Evolutionary conservation across 35 echinoderm and acorn worm genomes (phyloP), one percentile per base, ranked within the genome.

Genomic region (Apostichopus californicus): DNA sequence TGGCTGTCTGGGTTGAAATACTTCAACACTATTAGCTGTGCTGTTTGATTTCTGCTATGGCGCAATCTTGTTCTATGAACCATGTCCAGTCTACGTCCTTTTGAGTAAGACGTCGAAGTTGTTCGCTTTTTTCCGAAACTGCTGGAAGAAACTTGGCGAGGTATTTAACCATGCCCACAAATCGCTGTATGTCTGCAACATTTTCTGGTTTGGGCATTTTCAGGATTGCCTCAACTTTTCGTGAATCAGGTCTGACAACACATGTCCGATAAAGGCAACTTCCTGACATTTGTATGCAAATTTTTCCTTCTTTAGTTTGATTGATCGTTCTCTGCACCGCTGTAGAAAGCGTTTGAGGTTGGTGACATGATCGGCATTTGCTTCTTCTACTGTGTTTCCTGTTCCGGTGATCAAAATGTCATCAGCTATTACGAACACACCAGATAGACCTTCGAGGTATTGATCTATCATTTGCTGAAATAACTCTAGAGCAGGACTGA

Each of bases 231-330:
- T 78, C 81, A 15, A 94, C 24, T 64, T 96, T 96, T 6, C 58
- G 68, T 2, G 90, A 88, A 56, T 96, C 95, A 65, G 90, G 55
- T 57, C 71, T 91, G 9, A 96, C 26, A 60, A 60, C 57, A 60
- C 57, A 60, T 60, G 57, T 8, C 57, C 57, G 11, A 60, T 60
- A 60, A 60, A 60, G 11, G 6, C 11, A 60, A 60, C 57, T 60
- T 92, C 77, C 13, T 91, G 3, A 87, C 77, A 58, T 26, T 98
- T 91, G 88, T 64, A 93, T 13, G 93, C 86, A 22, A 91, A 85
- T 57, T 98, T 98, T 5, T 95, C 92, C 7, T 82, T 79, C 58
- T 98, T 98, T 21, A 95, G 77, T 86, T 78, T 95, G 88, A 93
- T 98, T 77, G 64, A 72, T 8, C 91, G 68, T 57, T 98, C 88